phyloP scores from a whole-genome alignment of 2,113 vertebrate genomes.

The Clinocottus analis region DNA sequence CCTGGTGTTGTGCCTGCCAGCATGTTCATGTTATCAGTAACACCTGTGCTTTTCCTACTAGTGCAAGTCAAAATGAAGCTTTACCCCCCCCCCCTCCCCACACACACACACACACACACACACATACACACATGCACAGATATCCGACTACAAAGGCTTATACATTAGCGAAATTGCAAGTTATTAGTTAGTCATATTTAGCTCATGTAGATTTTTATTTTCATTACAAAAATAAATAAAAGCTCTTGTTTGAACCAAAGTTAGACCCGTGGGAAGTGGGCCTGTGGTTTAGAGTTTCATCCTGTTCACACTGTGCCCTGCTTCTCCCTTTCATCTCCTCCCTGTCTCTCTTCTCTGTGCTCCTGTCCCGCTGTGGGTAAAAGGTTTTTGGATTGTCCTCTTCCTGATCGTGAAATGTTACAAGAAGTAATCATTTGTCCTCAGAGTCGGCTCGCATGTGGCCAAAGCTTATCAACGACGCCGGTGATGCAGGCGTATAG shows the following conservation, averaged over 20 bases:
- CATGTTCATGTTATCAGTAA: neutral
- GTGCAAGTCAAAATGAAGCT: neutral
- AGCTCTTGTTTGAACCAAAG: constrained; percentile 27
- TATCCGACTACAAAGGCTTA: neutral
- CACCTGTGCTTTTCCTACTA: neutral
- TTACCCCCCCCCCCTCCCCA: too few species aligned
- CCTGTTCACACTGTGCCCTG: neutral
- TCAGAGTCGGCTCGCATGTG: constrained; percentile 8
- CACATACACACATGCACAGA: too few species aligned
- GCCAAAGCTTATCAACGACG: constrained; percentile 48
- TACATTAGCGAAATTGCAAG: neutral
- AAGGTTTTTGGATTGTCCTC: constrained; percentile 16
- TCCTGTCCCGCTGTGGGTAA: constrained; percentile 6
- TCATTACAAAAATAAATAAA: too few species aligned
- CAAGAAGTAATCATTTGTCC: constrained; percentile 38
- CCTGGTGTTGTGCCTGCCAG: neutral
- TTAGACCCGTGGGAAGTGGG: constrained; percentile 21
- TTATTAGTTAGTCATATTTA: too few species aligned
- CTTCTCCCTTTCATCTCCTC: neutral
- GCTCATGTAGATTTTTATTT: neutral
- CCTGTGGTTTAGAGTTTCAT: constrained; percentile 46
- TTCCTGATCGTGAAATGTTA: constrained; percentile 21
- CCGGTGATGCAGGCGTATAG: constrained; percentile 26
- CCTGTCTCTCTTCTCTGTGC: neutral
- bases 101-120: too few species aligned